Percentiles rank a stretch among this genome's conserved stretches.
phyloP scores from a whole-genome alignment of 2,797 vertebrate species.

The Labeo calbasu region DNA sequence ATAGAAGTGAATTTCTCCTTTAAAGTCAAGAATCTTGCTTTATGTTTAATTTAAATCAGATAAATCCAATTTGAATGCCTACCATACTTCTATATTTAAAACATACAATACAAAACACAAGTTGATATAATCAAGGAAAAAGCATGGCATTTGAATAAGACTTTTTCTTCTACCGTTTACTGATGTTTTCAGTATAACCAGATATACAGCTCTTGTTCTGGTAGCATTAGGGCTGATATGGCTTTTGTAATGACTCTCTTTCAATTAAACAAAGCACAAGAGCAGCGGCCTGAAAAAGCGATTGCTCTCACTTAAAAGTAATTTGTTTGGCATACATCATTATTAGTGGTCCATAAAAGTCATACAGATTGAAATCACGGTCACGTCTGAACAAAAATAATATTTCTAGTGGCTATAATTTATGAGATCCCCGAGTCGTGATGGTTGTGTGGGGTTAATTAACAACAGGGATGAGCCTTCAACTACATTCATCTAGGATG shows the following conservation, averaged over 20 bases:
- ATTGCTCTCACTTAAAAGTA: slow-evolving; percentile 59
- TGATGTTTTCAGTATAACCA: neutral
- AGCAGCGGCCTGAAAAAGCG: slow-evolving; percentile 55
- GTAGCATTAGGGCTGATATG: slow-evolving; percentile 53
- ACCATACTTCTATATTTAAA: neutral
- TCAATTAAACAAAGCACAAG: slow-evolving; percentile 60
- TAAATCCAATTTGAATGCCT: neutral
- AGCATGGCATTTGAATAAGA: neutral
- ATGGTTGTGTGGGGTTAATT: slow-evolving; percentile 80
- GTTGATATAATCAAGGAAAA: neutral
- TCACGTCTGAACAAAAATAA: slow-evolving; percentile 72
- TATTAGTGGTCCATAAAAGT: slow-evolving; percentile 58
- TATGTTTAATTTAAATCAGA: neutral
- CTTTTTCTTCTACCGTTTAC: neutral
- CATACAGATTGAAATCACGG: slow-evolving; percentile 53
- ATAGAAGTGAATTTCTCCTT: too few species aligned
- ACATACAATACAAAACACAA: neutral
- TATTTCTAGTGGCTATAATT: slow-evolving; percentile 80
- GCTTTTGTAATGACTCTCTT: slow-evolving; percentile 57
- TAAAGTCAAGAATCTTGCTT: neutral
- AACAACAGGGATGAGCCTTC: slow-evolving; percentile 75
- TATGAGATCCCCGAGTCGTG: slow-evolving; percentile 71
- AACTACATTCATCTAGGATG: slow-evolving; percentile 58
- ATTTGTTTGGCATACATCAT: slow-evolving; percentile 64
- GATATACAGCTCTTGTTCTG: slow-evolving; percentile 37